Conservation (phyloP, 1,140 invertebrate species). For the Paralvinella palmiformis region DNA sequence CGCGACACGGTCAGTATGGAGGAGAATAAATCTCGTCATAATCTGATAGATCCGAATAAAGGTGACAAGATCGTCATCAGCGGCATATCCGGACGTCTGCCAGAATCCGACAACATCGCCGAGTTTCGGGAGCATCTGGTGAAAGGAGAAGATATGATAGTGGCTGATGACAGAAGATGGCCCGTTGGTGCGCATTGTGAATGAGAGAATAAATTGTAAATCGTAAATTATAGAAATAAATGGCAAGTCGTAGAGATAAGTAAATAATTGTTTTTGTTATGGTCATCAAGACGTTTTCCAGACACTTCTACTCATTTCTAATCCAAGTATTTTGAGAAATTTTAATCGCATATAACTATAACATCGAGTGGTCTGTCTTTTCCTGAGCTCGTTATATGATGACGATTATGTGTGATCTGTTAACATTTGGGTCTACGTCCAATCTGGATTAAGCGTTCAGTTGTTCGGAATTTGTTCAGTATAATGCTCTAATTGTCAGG, state of each 20-base stretch:
- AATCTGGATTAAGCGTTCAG: background rate
- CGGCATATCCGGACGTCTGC: slow-evolving; percentile 74
- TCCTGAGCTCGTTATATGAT: background rate
- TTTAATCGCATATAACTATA: background rate
- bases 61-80: background rate
- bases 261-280: background rate
- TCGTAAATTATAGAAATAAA: no score
- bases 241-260: background rate
- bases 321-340: background rate
- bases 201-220: no score
- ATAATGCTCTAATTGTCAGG: background rate
- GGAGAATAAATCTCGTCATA: no score
- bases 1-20: no score
- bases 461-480: background rate
- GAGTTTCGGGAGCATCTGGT: slow-evolving; percentile 83
- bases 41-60: no score
- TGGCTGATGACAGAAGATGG: slow-evolving; percentile 78
- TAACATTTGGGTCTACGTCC: background rate
- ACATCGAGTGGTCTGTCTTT: background rate
- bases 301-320: background rate
- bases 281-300: background rate
- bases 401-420: background rate
- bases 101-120: slow-evolving; percentile 77
- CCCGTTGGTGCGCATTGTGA: slow-evolving; percentile 54
- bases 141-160: slow-evolving; percentile 78